Conservation (phyloP, 2,797 vertebrate genomes). For the Moxostoma hubbsi region DNA sequence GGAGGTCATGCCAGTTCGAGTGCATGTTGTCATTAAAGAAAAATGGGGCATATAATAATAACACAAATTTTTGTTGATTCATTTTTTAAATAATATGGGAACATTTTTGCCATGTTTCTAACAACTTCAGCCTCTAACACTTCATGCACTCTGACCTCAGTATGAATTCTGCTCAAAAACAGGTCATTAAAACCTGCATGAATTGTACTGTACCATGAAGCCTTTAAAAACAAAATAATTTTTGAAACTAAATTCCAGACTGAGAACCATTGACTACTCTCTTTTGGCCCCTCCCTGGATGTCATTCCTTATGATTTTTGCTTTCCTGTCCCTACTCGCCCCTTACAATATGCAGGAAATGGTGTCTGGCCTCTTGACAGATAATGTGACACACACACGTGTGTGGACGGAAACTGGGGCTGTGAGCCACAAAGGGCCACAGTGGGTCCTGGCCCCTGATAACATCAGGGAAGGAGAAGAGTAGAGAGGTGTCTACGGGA, state of each 20-base stretch:
- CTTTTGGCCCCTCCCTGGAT: conserved; percentile 66
- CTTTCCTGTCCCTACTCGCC: conserved; percentile 83
- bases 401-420: conserved; percentile 85
- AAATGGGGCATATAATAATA: too few species aligned
- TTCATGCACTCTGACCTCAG: conserved; percentile 28
- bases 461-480: conserved; percentile 89
- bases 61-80: too few species aligned
- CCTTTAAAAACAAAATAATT: not conserved
- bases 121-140: not conserved
- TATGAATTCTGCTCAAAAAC: conserved; percentile 24
- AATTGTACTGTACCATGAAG: conserved; percentile 32
- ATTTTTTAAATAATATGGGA: too few species aligned
- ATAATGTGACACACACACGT: conserved; percentile 93
- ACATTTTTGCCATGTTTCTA: not conserved
- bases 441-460: conserved; percentile 83
- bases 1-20: too few species aligned
- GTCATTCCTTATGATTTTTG: conserved; percentile 86
- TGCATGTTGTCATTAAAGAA: too few species aligned
- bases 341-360: conserved; percentile 83
- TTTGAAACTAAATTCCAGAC: conserved; percentile 42
- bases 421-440: conserved; percentile 91
- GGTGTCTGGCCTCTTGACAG: conserved; percentile 89
- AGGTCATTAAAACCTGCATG: conserved; percentile 8
- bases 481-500: conserved; percentile 84
- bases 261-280: conserved; percentile 46